Conservation (phyloP, 1,140 invertebrate genomes). For the Propsilocerus akamusi region DNA sequence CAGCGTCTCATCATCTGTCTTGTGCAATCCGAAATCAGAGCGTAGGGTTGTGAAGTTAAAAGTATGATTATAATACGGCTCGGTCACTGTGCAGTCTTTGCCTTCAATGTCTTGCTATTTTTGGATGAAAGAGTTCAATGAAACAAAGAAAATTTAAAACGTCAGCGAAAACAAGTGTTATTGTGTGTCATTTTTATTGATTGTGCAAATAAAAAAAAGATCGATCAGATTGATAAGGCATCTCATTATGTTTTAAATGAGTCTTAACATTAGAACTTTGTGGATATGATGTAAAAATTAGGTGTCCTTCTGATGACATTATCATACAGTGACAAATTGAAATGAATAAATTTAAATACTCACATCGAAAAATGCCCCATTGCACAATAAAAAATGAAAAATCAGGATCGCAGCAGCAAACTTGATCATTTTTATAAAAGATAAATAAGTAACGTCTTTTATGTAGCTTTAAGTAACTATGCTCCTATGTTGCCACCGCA, state of each 20-base stretch:
- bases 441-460: no score
- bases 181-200: background rate
- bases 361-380: background rate
- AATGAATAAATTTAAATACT: constrained; percentile 6
- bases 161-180: background rate
- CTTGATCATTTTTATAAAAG: no score
- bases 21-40: constrained; percentile 16
- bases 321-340: background rate
- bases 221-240: background rate
- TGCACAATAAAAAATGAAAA: background rate
- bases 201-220: background rate
- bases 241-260: background rate
- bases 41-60: constrained; percentile 17
- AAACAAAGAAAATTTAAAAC: background rate
- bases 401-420: constrained; percentile 12
- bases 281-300: no score
- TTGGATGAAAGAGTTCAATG: background rate
- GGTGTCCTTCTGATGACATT: no score
- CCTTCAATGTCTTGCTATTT: background rate
- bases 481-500: no score
- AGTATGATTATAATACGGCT: constrained; percentile 17
- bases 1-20: constrained; percentile 9
- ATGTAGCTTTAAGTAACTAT: no score
- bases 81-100: constrained; percentile 9
- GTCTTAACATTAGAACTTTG: no score